Conservation (phyloP, 64 coral and sea anemone genomes). For the Montipora efflorescens region DNA sequence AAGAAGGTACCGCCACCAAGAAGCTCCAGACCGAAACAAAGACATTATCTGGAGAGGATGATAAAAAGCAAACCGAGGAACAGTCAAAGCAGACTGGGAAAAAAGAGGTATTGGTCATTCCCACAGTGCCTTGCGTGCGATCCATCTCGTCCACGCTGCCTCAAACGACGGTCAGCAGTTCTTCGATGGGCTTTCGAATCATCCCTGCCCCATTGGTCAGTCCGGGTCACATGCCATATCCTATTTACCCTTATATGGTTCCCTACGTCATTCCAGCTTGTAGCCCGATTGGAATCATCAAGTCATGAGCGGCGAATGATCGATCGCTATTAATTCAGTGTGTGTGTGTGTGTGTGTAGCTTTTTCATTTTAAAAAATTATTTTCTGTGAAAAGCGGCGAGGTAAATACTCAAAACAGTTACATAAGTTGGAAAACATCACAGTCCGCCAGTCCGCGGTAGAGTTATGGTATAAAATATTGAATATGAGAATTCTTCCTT, state of each 20-base stretch:
- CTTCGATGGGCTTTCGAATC: slow-evolving; percentile 65
- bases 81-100: background rate
- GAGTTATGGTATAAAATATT: too few species aligned
- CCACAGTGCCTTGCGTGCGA: slow-evolving; percentile 9
- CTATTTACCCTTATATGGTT: slow-evolving; percentile 49
- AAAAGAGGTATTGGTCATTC: background rate
- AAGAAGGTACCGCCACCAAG: background rate
- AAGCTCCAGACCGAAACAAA: background rate
- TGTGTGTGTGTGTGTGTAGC: background rate
- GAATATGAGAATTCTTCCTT: too few species aligned
- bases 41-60: background rate
- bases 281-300: slow-evolving; percentile 27
- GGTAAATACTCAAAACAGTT: too few species aligned
- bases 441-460: too few species aligned
- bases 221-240: slow-evolving; percentile 46
- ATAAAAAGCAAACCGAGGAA: background rate
- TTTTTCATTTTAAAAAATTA: too few species aligned
- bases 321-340: background rate
- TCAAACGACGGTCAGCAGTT: slow-evolving; percentile 13
- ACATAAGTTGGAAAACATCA: too few species aligned
- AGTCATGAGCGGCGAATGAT: background rate
- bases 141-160: background rate
- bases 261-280: slow-evolving; percentile 31
- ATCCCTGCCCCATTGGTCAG: slow-evolving; percentile 76
- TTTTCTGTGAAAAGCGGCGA: too few species aligned